Conservation (phyloP, 2,888 invertebrate genomes). For the Griposia aprilina region DNA sequence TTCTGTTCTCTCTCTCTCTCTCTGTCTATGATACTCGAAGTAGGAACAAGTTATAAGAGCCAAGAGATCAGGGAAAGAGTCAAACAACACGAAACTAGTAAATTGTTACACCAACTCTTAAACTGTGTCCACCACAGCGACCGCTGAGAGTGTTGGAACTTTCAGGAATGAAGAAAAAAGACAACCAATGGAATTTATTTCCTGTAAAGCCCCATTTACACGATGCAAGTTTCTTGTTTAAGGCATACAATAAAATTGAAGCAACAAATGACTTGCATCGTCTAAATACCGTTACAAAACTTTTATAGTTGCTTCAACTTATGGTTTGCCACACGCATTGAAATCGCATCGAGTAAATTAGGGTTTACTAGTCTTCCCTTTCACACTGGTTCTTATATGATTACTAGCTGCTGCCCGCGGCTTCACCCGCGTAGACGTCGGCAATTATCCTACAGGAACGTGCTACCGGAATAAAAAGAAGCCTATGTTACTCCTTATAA, state of each 20-base stretch:
- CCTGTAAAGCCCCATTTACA: neutral
- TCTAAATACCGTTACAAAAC: neutral
- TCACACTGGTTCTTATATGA: too few species aligned
- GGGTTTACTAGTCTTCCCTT: neutral
- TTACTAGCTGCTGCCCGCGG: too few species aligned
- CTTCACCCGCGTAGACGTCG: too few species aligned
- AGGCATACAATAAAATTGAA: neutral
- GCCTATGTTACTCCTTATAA: too few species aligned
- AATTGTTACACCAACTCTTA: slow-evolving; percentile 2
- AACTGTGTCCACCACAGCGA: neutral
- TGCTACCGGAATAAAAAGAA: too few species aligned
- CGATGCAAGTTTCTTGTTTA: neutral
- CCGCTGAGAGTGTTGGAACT: neutral
- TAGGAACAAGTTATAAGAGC: neutral
- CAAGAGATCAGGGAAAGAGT: slow-evolving; percentile 2
- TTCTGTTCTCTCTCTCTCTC: too few species aligned
- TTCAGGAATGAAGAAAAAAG: neutral
- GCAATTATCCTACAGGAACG: too few species aligned
- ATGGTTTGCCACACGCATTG: neutral
- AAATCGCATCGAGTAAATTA: neutral
- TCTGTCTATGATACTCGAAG: too few species aligned
- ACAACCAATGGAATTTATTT: neutral
- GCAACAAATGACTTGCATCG: neutral
- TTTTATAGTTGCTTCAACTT: neutral
- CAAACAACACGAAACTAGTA: slow-evolving; percentile 7